Base-by-base conservation (phyloP, 2,888 invertebrate species). In the Gortyna flavago region DNA sequence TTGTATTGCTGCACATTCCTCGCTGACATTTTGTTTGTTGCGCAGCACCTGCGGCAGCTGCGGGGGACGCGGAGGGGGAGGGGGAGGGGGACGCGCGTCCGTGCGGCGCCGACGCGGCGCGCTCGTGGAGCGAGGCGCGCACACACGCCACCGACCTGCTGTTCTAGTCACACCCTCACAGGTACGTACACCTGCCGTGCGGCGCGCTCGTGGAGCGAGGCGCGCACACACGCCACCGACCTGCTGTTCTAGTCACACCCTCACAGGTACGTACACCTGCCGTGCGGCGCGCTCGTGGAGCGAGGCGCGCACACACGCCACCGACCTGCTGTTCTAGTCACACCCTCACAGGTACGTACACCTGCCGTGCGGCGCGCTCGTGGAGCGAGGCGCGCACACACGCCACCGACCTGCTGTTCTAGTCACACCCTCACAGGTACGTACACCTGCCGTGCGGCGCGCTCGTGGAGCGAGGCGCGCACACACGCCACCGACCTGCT, bases 71-170 rank as follows among this genome's bases (percentile, higher is more conserved):
- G 72, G 83, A 61, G 35, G 62, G 7, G 64, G 67, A 80, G 72
- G 79, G 38, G 25, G 77, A 75, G 32, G 84, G 71, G 2, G 94
- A 92, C 90, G 94, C 91, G 90, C 91, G 93, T 62, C 91, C 93
- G 54, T 93, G 94, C 91, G 94, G 90, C 81, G 94, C 93, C 4
- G 93, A 90, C 89, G 93, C 92, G 88, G 93, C 94, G 90, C 94
- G 93, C 89, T 90, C 93, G 11, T 96, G 96, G 95, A 95, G 94
- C 92, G 94, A 94, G 84, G 91, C 96, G 91, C 94, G 95, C 91
- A 85, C 93, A 35, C 90, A 90, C 89, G 87, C 88, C 92, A 95
- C 96, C 75, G 96, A 96, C 94, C 93, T 96, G 91, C 95, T 96
- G 82, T 96, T 96, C 95, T 96, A 93, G 92, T 83, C 83, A 80